Percentiles rank a stretch among this genome's conserved stretches.
Conservation (phyloP, 2,888 invertebrate species). For the Sepiola atlantica region DNA sequence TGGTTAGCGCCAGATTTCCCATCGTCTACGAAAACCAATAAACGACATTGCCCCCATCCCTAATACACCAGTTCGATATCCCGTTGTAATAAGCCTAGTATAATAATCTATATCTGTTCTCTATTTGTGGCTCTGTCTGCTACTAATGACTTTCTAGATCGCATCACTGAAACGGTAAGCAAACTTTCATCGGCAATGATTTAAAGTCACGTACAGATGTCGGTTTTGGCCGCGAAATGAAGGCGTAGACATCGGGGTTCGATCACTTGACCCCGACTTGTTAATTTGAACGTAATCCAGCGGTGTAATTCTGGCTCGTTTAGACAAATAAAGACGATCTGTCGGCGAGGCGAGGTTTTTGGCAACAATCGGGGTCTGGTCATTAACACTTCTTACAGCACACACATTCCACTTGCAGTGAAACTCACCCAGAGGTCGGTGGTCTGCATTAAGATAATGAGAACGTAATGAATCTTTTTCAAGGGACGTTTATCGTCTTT, state of each 20-base stretch:
- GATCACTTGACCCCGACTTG: background rate
- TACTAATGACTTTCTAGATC: no score
- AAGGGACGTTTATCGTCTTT: background rate
- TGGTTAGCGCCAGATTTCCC: no score
- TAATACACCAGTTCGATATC: no score
- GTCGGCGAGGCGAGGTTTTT: background rate
- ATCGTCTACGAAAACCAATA: no score
- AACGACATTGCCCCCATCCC: no score
- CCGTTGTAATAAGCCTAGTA: no score
- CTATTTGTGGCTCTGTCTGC: no score
- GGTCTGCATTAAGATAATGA: background rate
- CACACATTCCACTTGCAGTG: no score
- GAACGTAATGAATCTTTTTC: background rate
- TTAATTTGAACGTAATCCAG: conserved; percentile 21
- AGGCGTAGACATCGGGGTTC: background rate
- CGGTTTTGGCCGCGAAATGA: background rate
- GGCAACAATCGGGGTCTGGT: background rate
- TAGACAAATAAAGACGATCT: background rate
- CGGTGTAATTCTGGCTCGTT: background rate
- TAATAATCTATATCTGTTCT: no score
- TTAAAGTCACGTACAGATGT: background rate
- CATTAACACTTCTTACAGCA: background rate
- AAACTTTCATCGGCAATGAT: background rate
- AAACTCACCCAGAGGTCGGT: background rate
- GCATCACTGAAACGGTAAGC: no score